Base-by-base conservation (phyloP, 2,113 vertebrate genomes). In the Perognathus longimembris region DNA sequence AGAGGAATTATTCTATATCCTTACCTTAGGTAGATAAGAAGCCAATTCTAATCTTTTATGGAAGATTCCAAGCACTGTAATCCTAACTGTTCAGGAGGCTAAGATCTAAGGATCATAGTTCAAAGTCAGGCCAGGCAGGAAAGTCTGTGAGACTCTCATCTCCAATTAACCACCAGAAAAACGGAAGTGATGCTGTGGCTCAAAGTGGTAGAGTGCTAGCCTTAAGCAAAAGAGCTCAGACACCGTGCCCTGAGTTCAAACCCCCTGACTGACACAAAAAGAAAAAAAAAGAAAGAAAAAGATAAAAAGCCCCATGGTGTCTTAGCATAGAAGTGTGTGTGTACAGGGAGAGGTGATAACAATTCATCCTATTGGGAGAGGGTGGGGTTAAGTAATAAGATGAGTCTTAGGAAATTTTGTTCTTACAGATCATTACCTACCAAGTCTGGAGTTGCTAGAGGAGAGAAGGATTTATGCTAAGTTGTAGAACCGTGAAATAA, bases 1-100 rank as follows among this genome's bases (percentile, higher is more conserved):
- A 26, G 30, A 5, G 20, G 66, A 50, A 64, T 54, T 63, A 54
- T 38, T 79, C 21, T 64, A 42, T 84, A 6, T 42, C 57, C 10
- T 83, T 88, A 50, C 64, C 74, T 88, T 70, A 80, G 38, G 24
- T 45, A 94, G 83, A 71, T 78, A 22, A 85, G 26, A 66, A 88
- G 54, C 21, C 61, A 71, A 59, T 63, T 85, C 67, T 84, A 45
- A 36, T 70, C 40, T 81, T 21, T 91, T 36, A 34, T 32, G 22
- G 42, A 82, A 87, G 90, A 85, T 63, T 76, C 42, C 50, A 66
- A 40, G 32, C 28, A 87, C 50, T 54, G 4, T 54, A 54, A 54
- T 54, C 15, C 50, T 54, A 54, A 54, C 50, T 54, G 4, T 18
- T 54, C 50, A 54, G 14, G 50, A 54, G 50, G 50, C 11, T 54